phyloP scores from a whole-genome alignment of 2,113 vertebrate genomes.

The Smithornis capensis region DNA sequence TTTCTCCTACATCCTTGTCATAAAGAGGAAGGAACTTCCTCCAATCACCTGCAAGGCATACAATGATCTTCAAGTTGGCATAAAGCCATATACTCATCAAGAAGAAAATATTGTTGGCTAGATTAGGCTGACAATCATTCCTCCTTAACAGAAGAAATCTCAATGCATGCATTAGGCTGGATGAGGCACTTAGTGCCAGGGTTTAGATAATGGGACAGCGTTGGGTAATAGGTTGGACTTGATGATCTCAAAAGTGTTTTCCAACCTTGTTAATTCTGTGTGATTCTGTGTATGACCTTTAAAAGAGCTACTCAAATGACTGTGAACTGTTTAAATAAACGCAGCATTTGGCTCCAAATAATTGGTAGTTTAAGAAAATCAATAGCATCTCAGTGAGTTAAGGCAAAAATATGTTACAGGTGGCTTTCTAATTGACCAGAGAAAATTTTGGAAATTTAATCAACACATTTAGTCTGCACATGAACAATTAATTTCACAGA shows the following conservation, averaged over 20 bases:
- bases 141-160: neutral
- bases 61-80: neutral
- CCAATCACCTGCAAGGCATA: neutral
- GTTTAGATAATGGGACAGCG: too few species aligned
- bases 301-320: neutral
- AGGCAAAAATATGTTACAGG: conserved; percentile 4
- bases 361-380: neutral
- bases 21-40: neutral
- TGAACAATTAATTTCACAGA: conserved; percentile 2
- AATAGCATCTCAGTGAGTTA: neutral
- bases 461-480: conserved; percentile 13
- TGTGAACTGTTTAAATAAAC: neutral
- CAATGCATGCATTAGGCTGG: accelerated
- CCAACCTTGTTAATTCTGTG: too few species aligned
- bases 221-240: too few species aligned
- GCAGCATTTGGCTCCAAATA: neutral
- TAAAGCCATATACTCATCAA: neutral
- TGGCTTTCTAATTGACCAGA: conserved; percentile 41
- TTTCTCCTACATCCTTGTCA: neutral
- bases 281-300: too few species aligned
- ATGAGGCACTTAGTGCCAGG: too few species aligned
- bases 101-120: neutral
- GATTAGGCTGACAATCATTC: neutral
- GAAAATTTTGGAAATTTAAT: conserved; percentile 47
- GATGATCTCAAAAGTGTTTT: too few species aligned